A percentile compares a stretch with the other conserved stretches of the same genome.
Conservation (phyloP, 2,888 invertebrate species). For the Caenorhabditis doughertyi region DNA sequence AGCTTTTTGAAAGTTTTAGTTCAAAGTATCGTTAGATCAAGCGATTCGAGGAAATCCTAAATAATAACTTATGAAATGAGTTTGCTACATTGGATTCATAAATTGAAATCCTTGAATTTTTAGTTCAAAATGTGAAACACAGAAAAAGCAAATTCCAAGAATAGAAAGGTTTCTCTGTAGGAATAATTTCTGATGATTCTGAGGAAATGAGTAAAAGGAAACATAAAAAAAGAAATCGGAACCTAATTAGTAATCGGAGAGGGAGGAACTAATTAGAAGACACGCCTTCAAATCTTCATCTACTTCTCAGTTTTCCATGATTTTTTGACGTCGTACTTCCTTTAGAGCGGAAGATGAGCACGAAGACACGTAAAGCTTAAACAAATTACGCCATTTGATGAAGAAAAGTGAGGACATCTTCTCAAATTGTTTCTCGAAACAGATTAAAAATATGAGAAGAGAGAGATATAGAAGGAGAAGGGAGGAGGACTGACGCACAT, state of each 20-base stretch:
- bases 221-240: conserved; percentile 37
- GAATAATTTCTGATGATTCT: conserved; percentile 16
- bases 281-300: not conserved
- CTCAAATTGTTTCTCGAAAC: conserved; percentile 55
- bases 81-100: not conserved
- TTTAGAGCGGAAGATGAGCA: not conserved
- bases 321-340: conserved; percentile 42
- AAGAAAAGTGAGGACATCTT: too few species aligned
- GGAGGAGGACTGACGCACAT: conserved; percentile 45
- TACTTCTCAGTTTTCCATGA: conserved; percentile 1
- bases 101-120: not conserved
- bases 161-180: not conserved
- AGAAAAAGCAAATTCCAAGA: not conserved
- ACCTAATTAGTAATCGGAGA: conserved; percentile 50
- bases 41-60: too few species aligned
- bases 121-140: not conserved
- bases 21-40: too few species aligned
- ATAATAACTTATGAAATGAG: too few species aligned
- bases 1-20: too few species aligned
- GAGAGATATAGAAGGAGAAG: conserved; percentile 18
- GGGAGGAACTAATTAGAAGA: conserved; percentile 39
- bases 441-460: conserved; percentile 42
- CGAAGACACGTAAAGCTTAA: conserved; percentile 5
- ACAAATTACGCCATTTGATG: conserved; percentile 24
- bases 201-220: conserved; percentile 5